Evolutionary conservation across 2,888 invertebrate genomes (phyloP).

Genomic region (Acanthosepion lycidas): DNA sequence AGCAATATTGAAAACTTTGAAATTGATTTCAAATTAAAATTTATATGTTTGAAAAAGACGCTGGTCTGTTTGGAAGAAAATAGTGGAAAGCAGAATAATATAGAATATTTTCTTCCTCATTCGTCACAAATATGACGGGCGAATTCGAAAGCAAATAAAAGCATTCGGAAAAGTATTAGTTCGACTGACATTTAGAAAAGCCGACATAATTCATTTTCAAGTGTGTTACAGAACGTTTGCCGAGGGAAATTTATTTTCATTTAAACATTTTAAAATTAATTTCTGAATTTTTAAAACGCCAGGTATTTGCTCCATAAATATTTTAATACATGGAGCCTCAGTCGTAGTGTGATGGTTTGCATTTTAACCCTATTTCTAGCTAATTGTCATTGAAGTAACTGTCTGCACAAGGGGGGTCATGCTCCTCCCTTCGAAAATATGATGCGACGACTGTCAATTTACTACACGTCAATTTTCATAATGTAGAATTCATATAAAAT

Average conservation of each 20-base stretch:
- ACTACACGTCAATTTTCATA: no score
- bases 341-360: no score
- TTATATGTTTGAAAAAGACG: background rate
- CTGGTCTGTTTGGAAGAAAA: background rate
- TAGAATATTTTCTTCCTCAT: background rate
- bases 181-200: no score
- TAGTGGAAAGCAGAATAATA: background rate
- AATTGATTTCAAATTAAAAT: background rate
- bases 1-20: background rate
- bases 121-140: background rate
- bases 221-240: background rate
- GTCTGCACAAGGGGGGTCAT: no score
- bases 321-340: background rate
- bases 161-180: background rate
- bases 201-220: background rate
- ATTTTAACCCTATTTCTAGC: no score
- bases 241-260: background rate
- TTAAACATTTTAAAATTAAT: background rate
- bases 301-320: background rate
- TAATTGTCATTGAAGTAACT: no score
- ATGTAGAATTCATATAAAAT: no score
- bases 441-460: no score
- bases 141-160: background rate
- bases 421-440: no score
- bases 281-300: background rate